These are phyloP conservation scores for Hemichromis elongatus DNA, from an alignment of 2,113 vertebrate species.

Conservation along the genomic window DNA sequence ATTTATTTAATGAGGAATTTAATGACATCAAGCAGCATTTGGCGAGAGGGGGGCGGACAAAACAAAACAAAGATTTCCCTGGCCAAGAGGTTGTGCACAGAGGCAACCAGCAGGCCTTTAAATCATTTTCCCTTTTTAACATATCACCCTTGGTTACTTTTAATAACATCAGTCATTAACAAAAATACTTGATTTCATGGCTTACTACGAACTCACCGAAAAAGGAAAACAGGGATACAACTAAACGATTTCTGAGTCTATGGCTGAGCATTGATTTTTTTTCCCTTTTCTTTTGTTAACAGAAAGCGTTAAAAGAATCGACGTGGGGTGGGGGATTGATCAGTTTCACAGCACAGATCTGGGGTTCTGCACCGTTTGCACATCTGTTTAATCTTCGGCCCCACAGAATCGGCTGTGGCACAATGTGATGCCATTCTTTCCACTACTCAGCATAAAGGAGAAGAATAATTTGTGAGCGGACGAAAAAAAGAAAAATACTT, in stretches of 20 bases:
- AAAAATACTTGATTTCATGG: constrained; percentile 54
- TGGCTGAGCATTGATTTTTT: not conserved
- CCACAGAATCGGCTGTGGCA: not conserved
- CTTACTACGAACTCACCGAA: constrained; percentile 16
- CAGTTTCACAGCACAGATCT: constrained; percentile 48
- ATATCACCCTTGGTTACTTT: constrained; percentile 48
- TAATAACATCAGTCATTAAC: constrained; percentile 42
- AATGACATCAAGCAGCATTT: constrained; percentile 72
- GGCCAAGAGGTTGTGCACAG: constrained; percentile 67
- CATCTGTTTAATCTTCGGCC: not conserved
- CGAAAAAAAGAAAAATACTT: not conserved
- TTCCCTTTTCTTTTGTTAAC: not conserved
- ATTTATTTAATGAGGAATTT: constrained; percentile 38
- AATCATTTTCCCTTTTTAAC: constrained; percentile 54
- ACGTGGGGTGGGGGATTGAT: not conserved
- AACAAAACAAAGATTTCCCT: not conserved
- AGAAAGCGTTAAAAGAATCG: not conserved
- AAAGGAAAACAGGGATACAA: not conserved
- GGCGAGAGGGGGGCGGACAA: constrained; percentile 15
- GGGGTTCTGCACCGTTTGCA: not conserved
- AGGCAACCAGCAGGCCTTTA: constrained; percentile 70
- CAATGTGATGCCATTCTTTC: not conserved
- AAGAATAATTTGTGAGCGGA: constrained; percentile 2
- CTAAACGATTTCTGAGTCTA: constrained; percentile 7
- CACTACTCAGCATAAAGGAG: constrained; percentile 6